phyloP scores from a whole-genome alignment of 2,888 invertebrate genomes.

The Baccha elongata region DNA sequence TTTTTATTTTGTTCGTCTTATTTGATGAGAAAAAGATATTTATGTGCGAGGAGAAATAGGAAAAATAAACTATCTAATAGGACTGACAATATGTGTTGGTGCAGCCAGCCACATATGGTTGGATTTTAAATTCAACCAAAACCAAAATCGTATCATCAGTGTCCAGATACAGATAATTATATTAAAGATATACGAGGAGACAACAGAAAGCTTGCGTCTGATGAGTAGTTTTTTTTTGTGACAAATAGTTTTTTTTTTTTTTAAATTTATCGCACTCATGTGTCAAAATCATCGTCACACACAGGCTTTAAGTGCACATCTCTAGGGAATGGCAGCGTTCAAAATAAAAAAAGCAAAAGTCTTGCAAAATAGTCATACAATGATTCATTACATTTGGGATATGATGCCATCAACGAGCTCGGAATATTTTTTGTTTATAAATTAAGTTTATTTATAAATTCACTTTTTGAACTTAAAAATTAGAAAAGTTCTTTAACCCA shows the following conservation, averaged over 20 bases:
- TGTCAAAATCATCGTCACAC: constrained; percentile 40
- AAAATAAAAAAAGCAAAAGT: constrained; percentile 5
- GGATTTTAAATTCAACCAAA: constrained; percentile 18
- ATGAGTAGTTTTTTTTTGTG: constrained; percentile 36
- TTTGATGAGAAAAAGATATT: constrained; percentile 64
- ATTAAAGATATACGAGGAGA: constrained; percentile 8
- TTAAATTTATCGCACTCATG: constrained; percentile 28
- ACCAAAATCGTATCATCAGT: constrained; percentile 20
- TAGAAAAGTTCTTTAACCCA: constrained; percentile 3
- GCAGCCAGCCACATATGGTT: constrained; percentile 60
- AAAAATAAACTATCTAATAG: constrained; percentile 64
- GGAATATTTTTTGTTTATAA: neutral
- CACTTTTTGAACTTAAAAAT: constrained; percentile 21
- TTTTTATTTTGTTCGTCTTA: constrained; percentile 34
- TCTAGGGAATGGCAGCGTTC: constrained; percentile 4
- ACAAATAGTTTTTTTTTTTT: constrained; percentile 56
- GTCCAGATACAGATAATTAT: constrained; percentile 39
- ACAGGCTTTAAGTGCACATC: constrained; percentile 2
- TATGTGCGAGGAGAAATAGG: constrained; percentile 63
- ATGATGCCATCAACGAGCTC: constrained; percentile 44
- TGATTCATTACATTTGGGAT: constrained; percentile 31
- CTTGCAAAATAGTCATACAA: constrained; percentile 38
- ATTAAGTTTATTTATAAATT: constrained; percentile 59
- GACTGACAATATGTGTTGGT: constrained; percentile 52
- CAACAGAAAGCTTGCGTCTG: constrained; percentile 26